Evolutionary conservation across 2,113 vertebrate species (phyloP).

Genomic region (Tychaedon coryphoeus): DNA sequence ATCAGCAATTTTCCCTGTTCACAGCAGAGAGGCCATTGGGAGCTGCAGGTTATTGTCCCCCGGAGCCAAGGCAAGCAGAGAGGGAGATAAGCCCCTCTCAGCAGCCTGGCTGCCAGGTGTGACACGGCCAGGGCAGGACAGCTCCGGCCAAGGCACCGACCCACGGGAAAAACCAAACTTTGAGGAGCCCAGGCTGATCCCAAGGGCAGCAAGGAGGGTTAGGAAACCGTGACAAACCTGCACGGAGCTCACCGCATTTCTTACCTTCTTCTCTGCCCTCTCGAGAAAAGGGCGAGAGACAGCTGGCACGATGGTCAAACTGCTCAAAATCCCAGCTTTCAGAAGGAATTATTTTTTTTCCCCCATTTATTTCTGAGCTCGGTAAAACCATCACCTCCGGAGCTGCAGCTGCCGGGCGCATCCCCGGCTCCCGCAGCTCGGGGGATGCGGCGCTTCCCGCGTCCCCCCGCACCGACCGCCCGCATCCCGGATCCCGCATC

Average conservation of each 20-base stretch:
- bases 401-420: not conserved
- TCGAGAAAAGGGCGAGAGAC: rapidly evolving
- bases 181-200: not conserved
- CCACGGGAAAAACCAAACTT: not conserved
- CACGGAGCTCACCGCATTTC: not conserved
- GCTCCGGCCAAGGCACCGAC: not conserved
- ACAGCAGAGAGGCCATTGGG: not conserved
- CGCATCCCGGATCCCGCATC: too few relatives aligned
- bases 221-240: not conserved
- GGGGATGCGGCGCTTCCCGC: not conserved
- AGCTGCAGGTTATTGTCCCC: not conserved
- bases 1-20: not conserved
- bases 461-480: too few relatives aligned
- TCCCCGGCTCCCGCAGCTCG: not conserved
- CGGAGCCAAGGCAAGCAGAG: not conserved
- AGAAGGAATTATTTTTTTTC: rapidly evolving
- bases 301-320: rapidly evolving
- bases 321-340: not conserved
- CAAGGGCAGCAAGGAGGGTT: not conserved
- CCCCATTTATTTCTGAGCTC: not conserved
- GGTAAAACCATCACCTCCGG: not conserved
- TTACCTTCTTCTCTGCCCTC: not conserved
- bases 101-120: not conserved
- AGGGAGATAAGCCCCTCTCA: not conserved
- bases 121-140: not conserved